phyloP scores from a whole-genome alignment of 2,888 invertebrate species.

The Leptogaster cylindrica region DNA sequence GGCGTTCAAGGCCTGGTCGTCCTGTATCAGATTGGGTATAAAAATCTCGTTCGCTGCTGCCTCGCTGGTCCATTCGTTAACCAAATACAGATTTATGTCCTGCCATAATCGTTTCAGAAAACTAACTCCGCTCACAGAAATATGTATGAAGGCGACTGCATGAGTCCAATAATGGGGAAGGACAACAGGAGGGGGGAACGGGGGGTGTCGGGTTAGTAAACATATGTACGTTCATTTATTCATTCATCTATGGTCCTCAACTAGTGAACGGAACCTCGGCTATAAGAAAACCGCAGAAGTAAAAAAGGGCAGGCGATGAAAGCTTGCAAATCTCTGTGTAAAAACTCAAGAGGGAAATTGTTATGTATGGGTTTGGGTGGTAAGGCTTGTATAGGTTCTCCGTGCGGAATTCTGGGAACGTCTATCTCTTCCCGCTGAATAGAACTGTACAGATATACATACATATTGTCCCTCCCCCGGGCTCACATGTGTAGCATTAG shows the following conservation, averaged over 20 bases:
- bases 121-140: constrained; percentile 33
- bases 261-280: neutral
- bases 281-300: constrained; percentile 17
- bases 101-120: constrained; percentile 43
- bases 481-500: constrained; percentile 37
- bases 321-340: constrained; percentile 34
- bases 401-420: constrained; percentile 21
- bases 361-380: constrained; percentile 28
- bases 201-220: constrained; percentile 17
- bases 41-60: constrained; percentile 40
- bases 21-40: constrained; percentile 29
- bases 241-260: constrained; percentile 28
- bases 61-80: constrained; percentile 38
- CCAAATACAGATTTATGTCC: constrained; percentile 43
- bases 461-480: neutral
- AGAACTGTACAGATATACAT: constrained; percentile 26
- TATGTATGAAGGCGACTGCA: too few species aligned
- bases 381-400: constrained; percentile 21
- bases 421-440: neutral
- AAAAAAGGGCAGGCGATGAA: constrained; percentile 31
- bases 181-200: neutral
- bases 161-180: too few species aligned
- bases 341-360: constrained; percentile 28
- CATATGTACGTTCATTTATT: constrained; percentile 37
- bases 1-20: neutral